Conservation (phyloP, 2,888 invertebrate genomes). For the Drosophila cracens region DNA sequence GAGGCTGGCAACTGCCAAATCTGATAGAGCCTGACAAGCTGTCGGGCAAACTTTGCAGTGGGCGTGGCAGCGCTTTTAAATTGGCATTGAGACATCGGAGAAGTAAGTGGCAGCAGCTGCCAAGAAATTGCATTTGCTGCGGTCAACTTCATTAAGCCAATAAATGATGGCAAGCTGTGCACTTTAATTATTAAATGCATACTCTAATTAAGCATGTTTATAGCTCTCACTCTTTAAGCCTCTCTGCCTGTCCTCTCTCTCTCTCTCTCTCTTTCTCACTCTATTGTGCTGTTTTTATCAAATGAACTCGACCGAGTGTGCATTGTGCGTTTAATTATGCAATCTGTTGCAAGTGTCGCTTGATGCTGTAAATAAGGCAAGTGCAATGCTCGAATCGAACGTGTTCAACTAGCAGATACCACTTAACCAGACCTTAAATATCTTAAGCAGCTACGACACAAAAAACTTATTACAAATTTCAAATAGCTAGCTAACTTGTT, state of each 20-base stretch:
- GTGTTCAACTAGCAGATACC: constrained; percentile 3
- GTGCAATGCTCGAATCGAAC: neutral
- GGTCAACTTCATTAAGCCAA: constrained; percentile 75
- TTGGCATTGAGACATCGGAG: constrained; percentile 31
- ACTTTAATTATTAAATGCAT: constrained; percentile 65
- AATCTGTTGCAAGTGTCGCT: constrained; percentile 50
- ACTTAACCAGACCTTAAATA: neutral
- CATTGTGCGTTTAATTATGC: constrained; percentile 50
- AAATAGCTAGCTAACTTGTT: neutral
- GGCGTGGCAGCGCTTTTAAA: constrained; percentile 9
- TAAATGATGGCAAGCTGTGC: constrained; percentile 42
- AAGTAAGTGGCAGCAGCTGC: constrained; percentile 1
- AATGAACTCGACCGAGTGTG: constrained; percentile 46
- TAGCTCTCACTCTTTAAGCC: neutral
- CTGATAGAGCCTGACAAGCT: constrained; percentile 22
- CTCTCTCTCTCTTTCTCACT: constrained; percentile 1
- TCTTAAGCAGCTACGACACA: neutral
- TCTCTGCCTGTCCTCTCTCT: neutral
- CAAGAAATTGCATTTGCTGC: constrained; percentile 35
- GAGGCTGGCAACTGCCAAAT: constrained; percentile 39
- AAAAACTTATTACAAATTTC: neutral
- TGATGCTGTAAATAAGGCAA: constrained; percentile 27
- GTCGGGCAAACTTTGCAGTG: constrained; percentile 15
- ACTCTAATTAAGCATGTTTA: constrained; percentile 65
- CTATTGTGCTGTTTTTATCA: constrained; percentile 46